Conservation (phyloP, 2,797 vertebrate genomes). For the Microctenopoma stevenorrisi region DNA sequence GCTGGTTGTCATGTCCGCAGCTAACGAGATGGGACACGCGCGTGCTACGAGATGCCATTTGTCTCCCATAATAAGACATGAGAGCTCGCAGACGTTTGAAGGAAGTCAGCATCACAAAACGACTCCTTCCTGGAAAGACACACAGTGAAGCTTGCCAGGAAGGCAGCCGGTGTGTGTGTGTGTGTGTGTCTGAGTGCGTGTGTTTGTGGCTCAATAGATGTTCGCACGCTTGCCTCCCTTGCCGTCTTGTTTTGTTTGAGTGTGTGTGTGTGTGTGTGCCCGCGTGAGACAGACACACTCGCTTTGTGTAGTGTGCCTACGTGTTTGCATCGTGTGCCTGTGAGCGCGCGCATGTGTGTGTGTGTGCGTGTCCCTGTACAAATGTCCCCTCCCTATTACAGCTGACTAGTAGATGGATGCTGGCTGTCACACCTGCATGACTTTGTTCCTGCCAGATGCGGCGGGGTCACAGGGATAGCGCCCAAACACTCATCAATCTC, state of each 20-base stretch:
- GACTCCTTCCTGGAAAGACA: constrained; percentile 75
- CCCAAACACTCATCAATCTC: constrained; percentile 87
- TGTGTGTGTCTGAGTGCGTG: constrained; percentile 17
- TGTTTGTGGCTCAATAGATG: constrained; percentile 29
- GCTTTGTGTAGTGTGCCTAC: constrained; percentile 9
- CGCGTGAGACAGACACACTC: constrained; percentile 17
- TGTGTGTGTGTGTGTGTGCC: neutral
- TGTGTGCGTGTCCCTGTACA: constrained; percentile 54
- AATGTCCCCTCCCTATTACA: constrained; percentile 66
- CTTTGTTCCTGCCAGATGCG: constrained; percentile 82
- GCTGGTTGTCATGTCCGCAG: constrained; percentile 60
- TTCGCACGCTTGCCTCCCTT: constrained; percentile 2
- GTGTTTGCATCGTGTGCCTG: constrained; percentile 5
- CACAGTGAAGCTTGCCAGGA: constrained; percentile 69
- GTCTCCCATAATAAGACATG: constrained; percentile 79
- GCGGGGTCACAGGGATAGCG: constrained; percentile 80
- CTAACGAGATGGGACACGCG: constrained; percentile 62
- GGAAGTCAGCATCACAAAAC: constrained; percentile 67
- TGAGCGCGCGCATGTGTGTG: constrained; percentile 10
- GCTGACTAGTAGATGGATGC: constrained; percentile 84
- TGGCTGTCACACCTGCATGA: constrained; percentile 82
- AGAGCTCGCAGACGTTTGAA: constrained; percentile 70
- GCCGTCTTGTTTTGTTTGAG: neutral
- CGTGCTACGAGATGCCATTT: constrained; percentile 63
- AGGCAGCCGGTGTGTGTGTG: constrained; percentile 33